Evolutionary conservation across 2,113 vertebrate genomes (phyloP).

Genomic region (Carassius gibelio): DNA sequence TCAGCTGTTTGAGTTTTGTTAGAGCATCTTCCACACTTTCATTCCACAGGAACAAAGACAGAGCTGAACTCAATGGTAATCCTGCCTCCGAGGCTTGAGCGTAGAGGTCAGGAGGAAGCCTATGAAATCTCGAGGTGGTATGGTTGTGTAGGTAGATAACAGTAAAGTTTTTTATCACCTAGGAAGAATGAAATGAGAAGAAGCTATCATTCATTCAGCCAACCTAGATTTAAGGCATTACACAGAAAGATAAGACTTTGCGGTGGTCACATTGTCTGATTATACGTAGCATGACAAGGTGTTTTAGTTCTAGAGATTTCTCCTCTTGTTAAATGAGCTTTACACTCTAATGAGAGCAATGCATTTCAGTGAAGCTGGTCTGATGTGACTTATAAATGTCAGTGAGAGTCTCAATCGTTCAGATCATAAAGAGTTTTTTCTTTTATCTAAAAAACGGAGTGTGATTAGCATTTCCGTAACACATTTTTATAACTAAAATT

Average conservation of each 20-base stretch:
- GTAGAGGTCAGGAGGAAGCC: conserved; percentile 74
- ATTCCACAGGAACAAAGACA: conserved; percentile 70
- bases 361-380: not conserved
- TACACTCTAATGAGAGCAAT: not conserved
- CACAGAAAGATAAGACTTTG: not conserved
- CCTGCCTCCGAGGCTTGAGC: conserved; percentile 73
- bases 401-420: not conserved
- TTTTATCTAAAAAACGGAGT: not conserved
- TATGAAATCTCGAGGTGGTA: conserved; percentile 70
- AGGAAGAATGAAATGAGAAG: conserved; percentile 75
- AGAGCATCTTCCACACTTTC: conserved; percentile 69
- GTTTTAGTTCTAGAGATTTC: not conserved
- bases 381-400: not conserved
- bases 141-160: conserved; percentile 59
- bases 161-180: conserved; percentile 67
- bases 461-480: not conserved
- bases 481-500: not conserved
- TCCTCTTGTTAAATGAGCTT: not conserved
- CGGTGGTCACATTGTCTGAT: conserved; percentile 3
- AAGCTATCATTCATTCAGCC: conserved; percentile 10
- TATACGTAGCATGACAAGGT: not conserved
- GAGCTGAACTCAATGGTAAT: conserved; percentile 73
- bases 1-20: conserved; percentile 78
- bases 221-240: not conserved
- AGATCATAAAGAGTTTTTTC: not conserved